Evolutionary conservation across 92 coral and sea anemone genomes (phyloP).

Genomic region (Paramuricea clavata): DNA sequence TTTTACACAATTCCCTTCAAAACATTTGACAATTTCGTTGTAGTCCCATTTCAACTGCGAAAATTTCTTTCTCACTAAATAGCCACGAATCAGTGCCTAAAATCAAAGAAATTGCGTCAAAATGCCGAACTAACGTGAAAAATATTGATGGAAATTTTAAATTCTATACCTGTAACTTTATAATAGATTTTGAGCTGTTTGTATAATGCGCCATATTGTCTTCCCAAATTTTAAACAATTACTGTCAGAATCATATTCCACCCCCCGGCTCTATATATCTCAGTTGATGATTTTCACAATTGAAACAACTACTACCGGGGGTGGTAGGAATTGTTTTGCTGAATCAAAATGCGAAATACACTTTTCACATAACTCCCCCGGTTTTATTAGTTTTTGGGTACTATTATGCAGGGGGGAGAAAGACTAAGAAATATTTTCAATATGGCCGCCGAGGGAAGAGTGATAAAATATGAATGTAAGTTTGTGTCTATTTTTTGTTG

Average conservation of each 20-base stretch:
- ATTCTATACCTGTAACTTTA: background rate
- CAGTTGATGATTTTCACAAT: no score
- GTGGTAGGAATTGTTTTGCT: no score
- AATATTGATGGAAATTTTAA: background rate
- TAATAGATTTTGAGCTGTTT: background rate
- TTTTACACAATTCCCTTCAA: conserved; percentile 54
- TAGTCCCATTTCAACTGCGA: conserved; percentile 72
- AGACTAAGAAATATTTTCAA: background rate
- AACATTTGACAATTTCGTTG: conserved; percentile 65
- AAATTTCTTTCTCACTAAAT: conserved; percentile 71
- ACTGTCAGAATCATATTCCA: no score
- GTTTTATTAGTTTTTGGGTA: no score
- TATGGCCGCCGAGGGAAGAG: conserved; percentile 33
- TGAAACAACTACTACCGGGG: no score
- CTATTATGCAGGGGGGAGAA: background rate
- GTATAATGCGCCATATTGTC: background rate
- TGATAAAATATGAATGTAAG: conserved; percentile 90
- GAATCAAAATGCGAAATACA: no score
- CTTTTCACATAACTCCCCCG: background rate
- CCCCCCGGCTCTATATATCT: no score
- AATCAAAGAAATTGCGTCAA: background rate
- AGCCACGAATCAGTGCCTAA: conserved; percentile 85
- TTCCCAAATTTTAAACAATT: background rate
- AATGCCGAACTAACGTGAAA: background rate
- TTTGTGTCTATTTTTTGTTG: background rate